Evolutionary conservation across 2,888 invertebrate genomes (phyloP).

Genomic region (Amphipyra tragopoginis): DNA sequence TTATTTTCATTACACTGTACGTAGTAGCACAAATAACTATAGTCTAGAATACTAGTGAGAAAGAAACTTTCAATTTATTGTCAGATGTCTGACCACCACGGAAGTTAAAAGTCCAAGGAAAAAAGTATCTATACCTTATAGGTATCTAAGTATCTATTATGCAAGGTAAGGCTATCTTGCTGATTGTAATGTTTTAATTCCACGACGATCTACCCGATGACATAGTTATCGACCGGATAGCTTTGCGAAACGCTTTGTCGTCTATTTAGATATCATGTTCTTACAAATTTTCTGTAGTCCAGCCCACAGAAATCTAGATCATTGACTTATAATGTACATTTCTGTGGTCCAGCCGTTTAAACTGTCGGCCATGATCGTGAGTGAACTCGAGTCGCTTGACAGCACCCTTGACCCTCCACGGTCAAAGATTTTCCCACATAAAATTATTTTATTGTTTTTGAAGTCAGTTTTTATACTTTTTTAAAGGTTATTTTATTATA

Average conservation of each 20-base stretch:
- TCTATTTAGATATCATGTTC: constrained; percentile 1
- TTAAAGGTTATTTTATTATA: too few relatives aligned
- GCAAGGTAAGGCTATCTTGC: constrained; percentile 31
- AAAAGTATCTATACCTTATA: constrained; percentile 9
- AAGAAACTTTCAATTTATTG: neutral
- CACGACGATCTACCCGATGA: constrained; percentile 42
- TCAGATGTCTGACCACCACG: neutral
- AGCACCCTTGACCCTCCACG: too few relatives aligned
- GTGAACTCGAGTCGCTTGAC: too few relatives aligned
- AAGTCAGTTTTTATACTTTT: too few relatives aligned
- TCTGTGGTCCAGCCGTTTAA: too few relatives aligned
- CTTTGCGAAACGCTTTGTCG: constrained; percentile 44
- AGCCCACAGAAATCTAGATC: too few relatives aligned
- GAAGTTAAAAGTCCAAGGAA: constrained; percentile 6
- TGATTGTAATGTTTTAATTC: constrained; percentile 42
- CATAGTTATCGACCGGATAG: constrained; percentile 46
- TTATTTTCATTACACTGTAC: neutral
- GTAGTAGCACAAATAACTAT: neutral
- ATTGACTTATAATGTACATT: too few relatives aligned
- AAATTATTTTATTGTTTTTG: too few relatives aligned
- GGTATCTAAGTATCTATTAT: constrained; percentile 25
- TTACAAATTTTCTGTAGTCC: too few relatives aligned
- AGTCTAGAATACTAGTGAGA: neutral
- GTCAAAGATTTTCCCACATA: too few relatives aligned
- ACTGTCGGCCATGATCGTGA: too few relatives aligned